phyloP scores from a whole-genome alignment of 2,888 invertebrate species.

The Pachliopta kotzebuea region DNA sequence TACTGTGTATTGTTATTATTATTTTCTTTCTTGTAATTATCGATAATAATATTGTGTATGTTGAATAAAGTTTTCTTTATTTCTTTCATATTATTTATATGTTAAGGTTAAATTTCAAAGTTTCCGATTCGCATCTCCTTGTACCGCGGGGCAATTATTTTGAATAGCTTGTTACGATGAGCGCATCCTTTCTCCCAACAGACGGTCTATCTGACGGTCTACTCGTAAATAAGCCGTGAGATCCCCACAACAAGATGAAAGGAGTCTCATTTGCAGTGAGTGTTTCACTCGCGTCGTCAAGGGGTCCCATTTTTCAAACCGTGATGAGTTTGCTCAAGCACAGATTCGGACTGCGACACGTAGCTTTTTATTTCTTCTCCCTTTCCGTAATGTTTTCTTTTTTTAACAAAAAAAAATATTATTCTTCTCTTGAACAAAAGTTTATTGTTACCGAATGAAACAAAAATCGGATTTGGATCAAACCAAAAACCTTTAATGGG shows the following conservation, averaged over 20 bases:
- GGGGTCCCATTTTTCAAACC: constrained; percentile 56
- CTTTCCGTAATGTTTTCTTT: too few species aligned
- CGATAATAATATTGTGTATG: too few species aligned
- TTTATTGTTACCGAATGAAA: too few species aligned
- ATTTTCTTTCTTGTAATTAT: too few species aligned
- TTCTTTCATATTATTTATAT: too few species aligned
- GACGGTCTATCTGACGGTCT: constrained; percentile 26
- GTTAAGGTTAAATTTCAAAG: neutral
- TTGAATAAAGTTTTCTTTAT: too few species aligned
- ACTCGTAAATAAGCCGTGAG: constrained; percentile 49
- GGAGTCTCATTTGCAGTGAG: constrained; percentile 63
- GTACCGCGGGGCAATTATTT: constrained; percentile 24
- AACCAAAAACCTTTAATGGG: too few species aligned
- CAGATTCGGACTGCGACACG: constrained; percentile 39
- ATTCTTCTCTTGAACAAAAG: too few species aligned
- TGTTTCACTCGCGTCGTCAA: constrained; percentile 49
- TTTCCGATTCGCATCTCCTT: neutral
- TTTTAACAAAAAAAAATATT: too few species aligned
- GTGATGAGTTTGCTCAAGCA: constrained; percentile 53
- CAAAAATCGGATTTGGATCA: too few species aligned
- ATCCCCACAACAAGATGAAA: constrained; percentile 45
- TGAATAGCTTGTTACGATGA: constrained; percentile 31
- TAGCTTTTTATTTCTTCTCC: constrained; percentile 3
- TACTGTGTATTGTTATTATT: too few species aligned
- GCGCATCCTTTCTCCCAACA: constrained; percentile 28